Evolutionary conservation across 2,888 invertebrate species (phyloP), one percentile per base, ranked within the genome.

Genomic region (Epistrophe grossulariae): DNA sequence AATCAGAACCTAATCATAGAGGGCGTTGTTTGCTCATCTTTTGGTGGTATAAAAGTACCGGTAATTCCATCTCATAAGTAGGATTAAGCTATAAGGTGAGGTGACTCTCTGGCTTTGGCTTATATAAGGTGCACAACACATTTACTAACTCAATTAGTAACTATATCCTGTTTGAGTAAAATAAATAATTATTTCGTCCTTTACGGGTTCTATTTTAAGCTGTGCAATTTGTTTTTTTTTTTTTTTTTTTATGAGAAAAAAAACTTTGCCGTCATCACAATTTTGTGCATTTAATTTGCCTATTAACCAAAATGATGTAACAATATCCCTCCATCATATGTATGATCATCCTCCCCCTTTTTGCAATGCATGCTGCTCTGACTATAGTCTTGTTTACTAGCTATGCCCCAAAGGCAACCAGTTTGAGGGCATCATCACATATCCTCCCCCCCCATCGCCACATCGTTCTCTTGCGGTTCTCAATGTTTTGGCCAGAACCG

Each of bases 1-100:
- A 87, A 87, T 87, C 87, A 87, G 59, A 62, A 68, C 82, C 79
- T 87, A 87, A 87, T 87, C 82, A 87, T 79, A 87, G 82, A 79
- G 87, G 79, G 81, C 50, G 40, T 64, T 55, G 40, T 62, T 38
- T 74, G 64, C 28, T 59, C 71, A 60, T 66, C 70, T 45, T 35
- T n/a, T 43, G 19, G 35, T 43, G 13, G 35, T 19, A 40, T 40
- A 68, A 52, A 38, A 70, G 68, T 48, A 24, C 59, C 43, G 71
- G 77, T 83, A 73, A 78, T 66, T 77, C 28, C 72, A 83, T 83
- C 66, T 72, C 72, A 50, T 71, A 76, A 84, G 79, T 71, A 79
- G 24, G 55, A 55, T 55, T 55, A 11, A 31, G 6, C 28, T 35
- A 43, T 11, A 43, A 6, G 24, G 24, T 31, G 19, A 40, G 60